A percentile compares a stretch with the other conserved stretches of the same genome.
phyloP scores from a whole-genome alignment of 2,888 invertebrate species.

The Imbricaverruca yamaguchii region DNA sequence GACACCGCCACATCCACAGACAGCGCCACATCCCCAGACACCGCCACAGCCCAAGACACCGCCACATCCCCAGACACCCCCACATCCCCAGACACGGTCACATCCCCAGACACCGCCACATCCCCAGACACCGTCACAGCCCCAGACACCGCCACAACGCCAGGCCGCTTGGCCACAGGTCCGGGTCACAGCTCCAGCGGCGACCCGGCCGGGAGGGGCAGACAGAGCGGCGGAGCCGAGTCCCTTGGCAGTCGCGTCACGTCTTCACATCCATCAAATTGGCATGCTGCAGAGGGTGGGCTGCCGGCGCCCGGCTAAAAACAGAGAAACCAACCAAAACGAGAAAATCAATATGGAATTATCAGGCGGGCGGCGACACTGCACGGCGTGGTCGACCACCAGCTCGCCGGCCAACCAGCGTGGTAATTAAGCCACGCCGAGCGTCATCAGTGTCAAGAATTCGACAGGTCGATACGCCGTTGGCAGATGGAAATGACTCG shows the following conservation, averaged over 20 bases:
- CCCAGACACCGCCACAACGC: not conserved
- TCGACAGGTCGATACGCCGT: not conserved
- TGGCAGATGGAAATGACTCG: not conserved
- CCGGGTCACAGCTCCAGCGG: not conserved
- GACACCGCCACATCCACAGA: not conserved
- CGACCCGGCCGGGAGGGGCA: not conserved
- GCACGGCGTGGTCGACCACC: not conserved
- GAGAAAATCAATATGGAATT: constrained; percentile 12
- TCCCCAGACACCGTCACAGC: not conserved
- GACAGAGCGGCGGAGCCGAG: not conserved
- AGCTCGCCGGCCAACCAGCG: too few relatives aligned
- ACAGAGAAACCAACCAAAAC: constrained; percentile 21
- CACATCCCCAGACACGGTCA: not conserved
- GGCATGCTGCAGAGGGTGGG: constrained; percentile 5
- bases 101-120: not conserved
- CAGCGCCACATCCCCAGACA: not conserved
- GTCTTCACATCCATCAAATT: constrained; percentile 11
- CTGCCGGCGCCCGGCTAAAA: not conserved
- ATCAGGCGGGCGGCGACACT: not conserved
- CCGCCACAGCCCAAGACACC: not conserved
- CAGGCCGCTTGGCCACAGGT: not conserved
- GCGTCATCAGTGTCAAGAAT: not conserved
- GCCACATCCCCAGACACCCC: not conserved
- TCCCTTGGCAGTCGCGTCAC: not conserved
- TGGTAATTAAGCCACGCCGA: not conserved